phyloP scores from a whole-genome alignment of 2,888 invertebrate genomes.

The Harpalus rubripes region DNA sequence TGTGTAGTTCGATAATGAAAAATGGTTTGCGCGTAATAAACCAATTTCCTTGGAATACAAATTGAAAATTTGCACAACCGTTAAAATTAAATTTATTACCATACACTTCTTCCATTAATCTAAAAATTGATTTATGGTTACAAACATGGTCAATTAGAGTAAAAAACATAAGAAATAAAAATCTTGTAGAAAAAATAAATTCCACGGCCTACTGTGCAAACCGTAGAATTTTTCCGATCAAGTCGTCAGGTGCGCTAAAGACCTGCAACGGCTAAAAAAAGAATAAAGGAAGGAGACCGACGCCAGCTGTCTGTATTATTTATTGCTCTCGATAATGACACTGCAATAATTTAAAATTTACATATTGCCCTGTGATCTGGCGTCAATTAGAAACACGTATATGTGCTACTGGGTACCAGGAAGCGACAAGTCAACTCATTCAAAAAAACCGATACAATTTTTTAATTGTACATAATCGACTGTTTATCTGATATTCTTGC shows the following conservation, averaged over 20 bases:
- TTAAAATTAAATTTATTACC: constrained; percentile 48
- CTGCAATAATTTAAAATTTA: constrained; percentile 66
- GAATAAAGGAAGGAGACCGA: constrained; percentile 6
- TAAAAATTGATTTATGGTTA: constrained; percentile 43
- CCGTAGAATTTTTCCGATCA: constrained; percentile 32
- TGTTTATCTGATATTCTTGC: neutral
- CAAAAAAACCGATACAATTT: constrained; percentile 14
- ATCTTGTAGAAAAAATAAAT: constrained; percentile 16
- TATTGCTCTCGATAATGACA: constrained; percentile 63
- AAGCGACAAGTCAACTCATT: constrained; percentile 48
- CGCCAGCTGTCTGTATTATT: constrained; percentile 65
- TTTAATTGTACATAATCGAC: constrained; percentile 12
- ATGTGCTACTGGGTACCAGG: constrained; percentile 55
- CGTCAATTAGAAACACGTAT: constrained; percentile 57
- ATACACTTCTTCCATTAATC: constrained; percentile 40
- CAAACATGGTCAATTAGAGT: constrained; percentile 38
- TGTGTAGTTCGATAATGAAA: constrained; percentile 2
- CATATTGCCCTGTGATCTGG: constrained; percentile 58
- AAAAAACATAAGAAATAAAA: constrained; percentile 17
- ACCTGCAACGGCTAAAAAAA: constrained; percentile 50
- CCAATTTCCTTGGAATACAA: constrained; percentile 45
- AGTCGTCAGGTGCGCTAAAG: constrained; percentile 57
- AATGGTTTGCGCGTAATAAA: constrained; percentile 3
- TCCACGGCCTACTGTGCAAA: constrained; percentile 37
- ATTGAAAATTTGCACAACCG: constrained; percentile 41